A percentile compares a stretch with the other conserved stretches of the same genome.
phyloP scores from a whole-genome alignment of 2,113 vertebrate genomes.

The Phasianus colchicus region DNA sequence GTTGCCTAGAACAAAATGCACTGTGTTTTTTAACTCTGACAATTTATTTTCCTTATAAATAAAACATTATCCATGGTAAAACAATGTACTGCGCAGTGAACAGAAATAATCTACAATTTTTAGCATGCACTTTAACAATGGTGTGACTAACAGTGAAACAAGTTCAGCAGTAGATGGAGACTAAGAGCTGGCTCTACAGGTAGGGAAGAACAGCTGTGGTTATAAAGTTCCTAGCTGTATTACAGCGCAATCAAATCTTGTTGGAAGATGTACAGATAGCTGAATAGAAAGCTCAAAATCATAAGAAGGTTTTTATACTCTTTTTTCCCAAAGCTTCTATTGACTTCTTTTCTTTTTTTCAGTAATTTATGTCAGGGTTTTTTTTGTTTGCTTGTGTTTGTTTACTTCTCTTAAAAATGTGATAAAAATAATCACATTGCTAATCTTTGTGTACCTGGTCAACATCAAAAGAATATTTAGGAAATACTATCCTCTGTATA shows the following conservation, averaged over 20 bases:
- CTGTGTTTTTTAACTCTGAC: slow-evolving; percentile 82
- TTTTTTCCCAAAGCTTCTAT: background rate
- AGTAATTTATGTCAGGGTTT: background rate
- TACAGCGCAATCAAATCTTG: background rate
- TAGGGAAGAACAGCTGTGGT: slow-evolving; percentile 38
- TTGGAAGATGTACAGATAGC: background rate
- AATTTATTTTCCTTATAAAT: slow-evolving; percentile 87
- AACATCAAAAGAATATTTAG: background rate
- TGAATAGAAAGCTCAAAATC: slow-evolving; percentile 16
- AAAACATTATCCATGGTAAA: slow-evolving; percentile 81
- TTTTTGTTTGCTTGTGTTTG: background rate
- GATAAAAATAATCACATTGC: background rate
- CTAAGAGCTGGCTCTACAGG: slow-evolving; percentile 71
- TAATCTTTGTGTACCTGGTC: background rate
- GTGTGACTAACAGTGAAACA: slow-evolving; percentile 81
- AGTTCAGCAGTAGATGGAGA: slow-evolving; percentile 79
- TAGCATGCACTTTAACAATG: slow-evolving; percentile 79
- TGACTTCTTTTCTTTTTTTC: background rate
- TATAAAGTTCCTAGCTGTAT: background rate
- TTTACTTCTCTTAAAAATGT: background rate
- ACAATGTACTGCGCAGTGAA: slow-evolving; percentile 79
- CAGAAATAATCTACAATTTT: slow-evolving; percentile 82
- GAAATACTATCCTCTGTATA: background rate
- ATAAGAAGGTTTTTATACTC: background rate
- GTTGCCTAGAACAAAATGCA: slow-evolving; percentile 87